Base-by-base conservation (phyloP, 2,888 invertebrate genomes). In the Itoplectis maculator region DNA sequence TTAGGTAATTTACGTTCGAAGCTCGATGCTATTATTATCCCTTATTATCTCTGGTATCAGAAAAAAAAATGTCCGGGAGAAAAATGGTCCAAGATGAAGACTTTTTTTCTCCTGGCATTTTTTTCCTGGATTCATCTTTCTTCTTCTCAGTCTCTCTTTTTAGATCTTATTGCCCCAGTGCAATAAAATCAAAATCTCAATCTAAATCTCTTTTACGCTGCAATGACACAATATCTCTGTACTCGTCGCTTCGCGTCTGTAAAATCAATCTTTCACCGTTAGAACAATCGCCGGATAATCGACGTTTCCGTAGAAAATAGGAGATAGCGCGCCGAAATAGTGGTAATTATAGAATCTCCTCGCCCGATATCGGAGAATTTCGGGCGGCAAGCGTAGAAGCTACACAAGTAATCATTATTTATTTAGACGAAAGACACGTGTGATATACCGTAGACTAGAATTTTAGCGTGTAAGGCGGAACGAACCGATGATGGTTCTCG, bases 351-450 rank as follows among this genome's bases (percentile, higher is more conserved):
- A 65, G 42, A 65, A 45, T 11, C 45, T 13, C 35, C 15, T 23
- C 37, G 45, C 37, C 15, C 20, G 15, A 69, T 35, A 20, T 45
- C 29, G 29, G 29, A 40, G 7, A 65, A 18, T 37, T 35, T 51
- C 20, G 29, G 54, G 37, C 40, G 13, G 40, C 49, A 40, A 59
- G 20, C 40, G 20, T 63, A 42, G 45, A 35, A 11, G 20, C 56
- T 59, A n/a, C 49, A 20, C 51, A 51, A 66, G 29, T 69, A 56
- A 72, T 75, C 54, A 74, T 63, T 61, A 78, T 74, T 83, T 70
- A 66, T 77, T 73, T 79, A 82, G 79, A 74, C 45, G 82, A 84
- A 82, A 82, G 79, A 79, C 79, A 79, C 79, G 78, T 84, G 84
- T 82, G 84, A 84, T 84, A 84, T 84, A 79, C 66, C 73, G 66